Base-by-base conservation (phyloP, 2,113 vertebrate species). In the Numenius arquata region DNA sequence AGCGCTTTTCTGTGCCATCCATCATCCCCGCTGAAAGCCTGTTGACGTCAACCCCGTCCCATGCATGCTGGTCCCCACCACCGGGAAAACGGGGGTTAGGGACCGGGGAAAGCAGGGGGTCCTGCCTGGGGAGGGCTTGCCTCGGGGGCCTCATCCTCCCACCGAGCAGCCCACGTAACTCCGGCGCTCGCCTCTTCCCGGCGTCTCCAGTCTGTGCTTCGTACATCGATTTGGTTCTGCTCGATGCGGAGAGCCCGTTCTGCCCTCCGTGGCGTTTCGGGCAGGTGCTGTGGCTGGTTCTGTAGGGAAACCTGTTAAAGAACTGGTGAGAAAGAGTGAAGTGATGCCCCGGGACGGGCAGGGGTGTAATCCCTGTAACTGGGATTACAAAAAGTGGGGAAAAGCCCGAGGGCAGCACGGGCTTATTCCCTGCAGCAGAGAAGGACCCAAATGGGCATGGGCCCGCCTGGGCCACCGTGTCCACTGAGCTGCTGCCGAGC, bases 11-110 rank as follows among this genome's bases (percentile, higher is more conserved):
- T 87, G 40, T 43, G 89, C 81, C 93, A 95, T 95, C 95, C 95
- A 85, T 96, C 96, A 96, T 74, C 65, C 50, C 84, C 15, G 68
- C 84, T 94, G 91, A 87, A 62, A 94, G 91, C 91, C 55, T 8
- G 5, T 84, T 95, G 95, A 94, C 96, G 92, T 93, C 96, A 97
- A 41, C 21, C 73, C 84, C 56, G 56, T 94, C 95, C 95, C 87
- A 27, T 70, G 62, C 76, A 5, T 55, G 25, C 38, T 3, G 67
- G 70, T 83, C 89, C 67, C 77, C 43, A 2, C 43, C 18, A 36
- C 38, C 5, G 66, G 92, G 66, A 16, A 50, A 40, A 41, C 2
- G 26, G 85, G 71, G 62, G 6, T 7, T 7, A 4, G 50, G 68
- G 22, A 36, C 19, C 2, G 4, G 50, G 3, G 4, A 40, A 30